phyloP scores from a whole-genome alignment of 2,797 vertebrate species.

The Adrianichthys oophorus region DNA sequence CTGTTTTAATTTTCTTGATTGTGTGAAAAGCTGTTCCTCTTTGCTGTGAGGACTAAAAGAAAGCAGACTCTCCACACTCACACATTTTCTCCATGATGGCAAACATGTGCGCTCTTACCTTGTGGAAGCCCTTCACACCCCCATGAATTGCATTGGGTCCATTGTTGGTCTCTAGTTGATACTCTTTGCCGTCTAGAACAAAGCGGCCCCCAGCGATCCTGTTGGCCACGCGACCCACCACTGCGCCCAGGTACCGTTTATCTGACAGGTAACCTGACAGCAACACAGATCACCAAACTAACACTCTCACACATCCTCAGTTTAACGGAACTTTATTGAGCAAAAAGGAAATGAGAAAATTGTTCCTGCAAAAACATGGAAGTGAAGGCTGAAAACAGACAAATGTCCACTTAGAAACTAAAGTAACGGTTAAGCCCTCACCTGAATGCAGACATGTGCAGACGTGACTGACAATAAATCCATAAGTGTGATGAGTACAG shows the following conservation, averaged over 20 bases:
- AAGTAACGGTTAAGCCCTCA: too few relatives aligned
- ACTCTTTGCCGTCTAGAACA: slow-evolving; percentile 77
- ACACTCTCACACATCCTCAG: background rate
- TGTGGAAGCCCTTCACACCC: slow-evolving; percentile 89
- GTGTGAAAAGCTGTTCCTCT: too few relatives aligned
- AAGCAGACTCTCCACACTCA: background rate
- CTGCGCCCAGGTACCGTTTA: slow-evolving; percentile 86
- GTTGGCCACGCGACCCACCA: slow-evolving; percentile 91
- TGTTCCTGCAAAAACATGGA: too few relatives aligned
- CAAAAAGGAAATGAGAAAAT: too few relatives aligned
- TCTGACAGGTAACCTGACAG: slow-evolving; percentile 84
- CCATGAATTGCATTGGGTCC: slow-evolving; percentile 91
- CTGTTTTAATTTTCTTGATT: too few relatives aligned
- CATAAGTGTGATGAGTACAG: too few relatives aligned
- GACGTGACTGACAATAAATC: too few relatives aligned
- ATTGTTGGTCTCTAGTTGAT: slow-evolving; percentile 85
- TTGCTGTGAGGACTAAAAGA: too few relatives aligned
- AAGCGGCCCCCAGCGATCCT: slow-evolving; percentile 87
- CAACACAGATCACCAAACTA: slow-evolving; percentile 11
- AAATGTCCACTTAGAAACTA: too few relatives aligned
- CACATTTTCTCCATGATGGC: background rate
- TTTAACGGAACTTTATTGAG: too few relatives aligned
- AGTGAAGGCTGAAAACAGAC: too few relatives aligned
- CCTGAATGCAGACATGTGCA: too few relatives aligned
- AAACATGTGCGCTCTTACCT: slow-evolving; percentile 72